Conservation (phyloP, 2,113 vertebrate species). For the Ammodytes marinus region DNA sequence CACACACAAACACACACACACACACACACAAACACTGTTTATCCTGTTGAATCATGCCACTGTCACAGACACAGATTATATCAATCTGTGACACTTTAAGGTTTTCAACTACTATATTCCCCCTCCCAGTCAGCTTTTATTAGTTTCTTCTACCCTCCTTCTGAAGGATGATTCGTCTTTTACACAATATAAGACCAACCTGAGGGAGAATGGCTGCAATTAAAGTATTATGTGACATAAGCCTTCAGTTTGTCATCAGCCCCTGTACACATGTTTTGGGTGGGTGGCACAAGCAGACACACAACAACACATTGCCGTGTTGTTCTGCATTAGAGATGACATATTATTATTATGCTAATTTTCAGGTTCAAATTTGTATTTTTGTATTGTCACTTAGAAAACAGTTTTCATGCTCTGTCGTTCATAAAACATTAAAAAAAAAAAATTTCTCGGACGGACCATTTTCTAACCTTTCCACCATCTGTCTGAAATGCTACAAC, state of each 20-base stretch:
- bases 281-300: not conserved
- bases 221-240: slow-evolving; percentile 28
- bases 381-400: too few species aligned
- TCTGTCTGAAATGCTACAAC: too few species aligned
- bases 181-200: slow-evolving; percentile 25
- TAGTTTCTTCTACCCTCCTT: slow-evolving; percentile 37
- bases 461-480: too few species aligned
- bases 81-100: slow-evolving; percentile 24
- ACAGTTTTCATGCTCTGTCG: too few species aligned
- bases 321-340: not conserved
- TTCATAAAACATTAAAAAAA: too few species aligned
- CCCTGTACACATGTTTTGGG: not conserved
- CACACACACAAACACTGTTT: slow-evolving; percentile 36
- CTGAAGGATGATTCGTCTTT: slow-evolving; percentile 42
- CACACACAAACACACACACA: not conserved
- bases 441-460: too few species aligned
- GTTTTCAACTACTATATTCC: slow-evolving; percentile 49
- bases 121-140: slow-evolving; percentile 58
- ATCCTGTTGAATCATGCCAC: slow-evolving; percentile 46
- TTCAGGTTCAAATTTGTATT: too few species aligned
- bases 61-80: slow-evolving; percentile 60
- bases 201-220: slow-evolving; percentile 15
- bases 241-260: slow-evolving; percentile 18
- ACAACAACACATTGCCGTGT: not conserved
- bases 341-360: too few species aligned